Conservation (phyloP, 2,113 vertebrate genomes). For the Seriola rivoliana region DNA sequence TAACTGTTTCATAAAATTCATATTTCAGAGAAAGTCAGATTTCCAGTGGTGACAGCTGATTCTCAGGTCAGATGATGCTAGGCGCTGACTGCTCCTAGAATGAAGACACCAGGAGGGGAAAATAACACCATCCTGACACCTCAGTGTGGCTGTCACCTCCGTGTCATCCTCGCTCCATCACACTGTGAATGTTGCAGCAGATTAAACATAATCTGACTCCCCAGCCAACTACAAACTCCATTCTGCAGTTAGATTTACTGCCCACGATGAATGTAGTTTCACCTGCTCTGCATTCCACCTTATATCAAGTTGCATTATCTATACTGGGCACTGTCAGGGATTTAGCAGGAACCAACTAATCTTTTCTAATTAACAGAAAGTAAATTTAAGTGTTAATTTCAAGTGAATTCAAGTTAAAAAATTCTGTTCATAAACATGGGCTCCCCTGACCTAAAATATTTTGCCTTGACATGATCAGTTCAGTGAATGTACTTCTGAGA, state of each 20-base stretch:
- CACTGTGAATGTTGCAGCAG: conserved; percentile 1
- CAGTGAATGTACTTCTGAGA: too few relatives aligned
- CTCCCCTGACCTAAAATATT: too few relatives aligned
- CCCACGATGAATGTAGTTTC: not conserved
- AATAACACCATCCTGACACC: not conserved
- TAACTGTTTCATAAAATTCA: too few relatives aligned
- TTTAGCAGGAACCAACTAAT: not conserved
- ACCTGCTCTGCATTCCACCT: not conserved
- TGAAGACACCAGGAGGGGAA: not conserved
- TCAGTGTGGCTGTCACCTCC: conserved; percentile 10
- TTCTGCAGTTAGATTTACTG: not conserved
- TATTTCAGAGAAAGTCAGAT: too few relatives aligned
- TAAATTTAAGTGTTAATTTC: not conserved
- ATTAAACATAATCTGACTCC: not conserved
- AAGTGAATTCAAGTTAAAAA: not conserved
- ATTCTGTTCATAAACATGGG: too few relatives aligned
- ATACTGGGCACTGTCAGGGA: not conserved
- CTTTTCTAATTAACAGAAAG: not conserved
- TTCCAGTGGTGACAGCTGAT: conserved; percentile 1
- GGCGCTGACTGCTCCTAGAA: not conserved
- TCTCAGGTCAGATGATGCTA: conserved; percentile 23
- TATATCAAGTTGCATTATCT: not conserved
- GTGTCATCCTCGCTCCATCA: conserved; percentile 22
- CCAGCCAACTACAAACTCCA: not conserved
- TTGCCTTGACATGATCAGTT: too few relatives aligned